phyloP scores from a whole-genome alignment of 2,888 invertebrate genomes.

The Polymixis flavicincta region DNA sequence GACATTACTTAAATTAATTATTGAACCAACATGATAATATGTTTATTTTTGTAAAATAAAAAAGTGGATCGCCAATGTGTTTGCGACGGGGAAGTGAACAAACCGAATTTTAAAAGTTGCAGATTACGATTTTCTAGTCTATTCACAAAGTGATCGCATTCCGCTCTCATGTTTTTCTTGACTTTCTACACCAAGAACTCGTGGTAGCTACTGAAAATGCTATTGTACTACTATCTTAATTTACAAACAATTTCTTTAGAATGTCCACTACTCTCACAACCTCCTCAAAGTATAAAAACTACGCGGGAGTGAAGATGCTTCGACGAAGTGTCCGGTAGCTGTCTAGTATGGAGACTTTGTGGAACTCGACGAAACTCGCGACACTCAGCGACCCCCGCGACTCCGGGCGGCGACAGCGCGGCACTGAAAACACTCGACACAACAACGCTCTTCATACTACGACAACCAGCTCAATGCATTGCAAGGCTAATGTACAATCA shows the following conservation, averaged over 20 bases:
- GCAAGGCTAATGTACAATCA: not conserved
- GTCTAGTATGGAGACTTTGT: not conserved
- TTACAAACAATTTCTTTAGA: not conserved
- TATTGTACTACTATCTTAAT: not conserved
- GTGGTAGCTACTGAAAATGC: not conserved
- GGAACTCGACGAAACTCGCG: not conserved
- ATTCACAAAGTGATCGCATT: not conserved
- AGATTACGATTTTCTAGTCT: not conserved
- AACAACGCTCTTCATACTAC: constrained; percentile 1
- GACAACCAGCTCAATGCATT: not conserved
- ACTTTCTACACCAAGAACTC: not conserved
- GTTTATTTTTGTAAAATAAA: not conserved
- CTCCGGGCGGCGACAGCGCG: not conserved
- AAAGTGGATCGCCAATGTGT: not conserved
- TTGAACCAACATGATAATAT: not conserved
- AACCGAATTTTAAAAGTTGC: not conserved
- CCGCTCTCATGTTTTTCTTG: not conserved
- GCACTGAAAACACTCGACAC: not conserved
- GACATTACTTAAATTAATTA: no score
- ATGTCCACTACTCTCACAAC: not conserved
- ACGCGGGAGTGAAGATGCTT: not conserved
- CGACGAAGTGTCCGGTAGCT: constrained; percentile 26
- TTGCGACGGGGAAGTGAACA: not conserved
- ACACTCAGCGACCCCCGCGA: not conserved
- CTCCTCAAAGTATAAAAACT: no score